Conservation (phyloP, 2,888 invertebrate genomes). For the Drosophila emarginata region DNA sequence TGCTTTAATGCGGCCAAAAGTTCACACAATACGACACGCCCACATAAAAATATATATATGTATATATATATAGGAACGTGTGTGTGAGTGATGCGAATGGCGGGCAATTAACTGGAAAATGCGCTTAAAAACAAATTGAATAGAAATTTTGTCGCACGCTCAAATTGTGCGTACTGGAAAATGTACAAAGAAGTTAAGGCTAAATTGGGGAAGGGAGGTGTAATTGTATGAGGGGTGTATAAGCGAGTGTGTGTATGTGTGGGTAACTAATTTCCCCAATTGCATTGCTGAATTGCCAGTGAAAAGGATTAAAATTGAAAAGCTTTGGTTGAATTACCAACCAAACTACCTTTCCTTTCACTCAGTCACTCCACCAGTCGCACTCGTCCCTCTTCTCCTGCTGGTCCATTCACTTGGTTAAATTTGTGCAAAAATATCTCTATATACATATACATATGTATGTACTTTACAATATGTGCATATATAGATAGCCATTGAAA, state of each 20-base stretch:
- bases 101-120: constrained; percentile 77
- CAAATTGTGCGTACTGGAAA: constrained; percentile 67
- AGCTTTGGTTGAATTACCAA: constrained; percentile 43
- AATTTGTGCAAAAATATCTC: constrained; percentile 23
- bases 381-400: neutral
- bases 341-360: constrained; percentile 11
- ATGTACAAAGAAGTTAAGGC: neutral
- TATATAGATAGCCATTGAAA: neutral
- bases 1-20: constrained; percentile 74
- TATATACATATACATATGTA: neutral
- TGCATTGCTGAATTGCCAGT: constrained; percentile 65
- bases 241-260: constrained; percentile 18
- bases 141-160: constrained; percentile 74
- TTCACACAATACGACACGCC: constrained; percentile 45
- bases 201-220: neutral
- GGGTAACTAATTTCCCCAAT: constrained; percentile 72
- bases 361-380: neutral
- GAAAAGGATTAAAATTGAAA: constrained; percentile 72
- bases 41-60: neutral
- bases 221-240: neutral
- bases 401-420: constrained; percentile 15
- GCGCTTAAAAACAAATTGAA: constrained; percentile 78
- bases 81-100: constrained; percentile 38
- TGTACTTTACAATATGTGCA: neutral
- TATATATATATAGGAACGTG: neutral